Base-by-base conservation (phyloP, 1,140 invertebrate species). In the Drosophila mojavensis region DNA sequence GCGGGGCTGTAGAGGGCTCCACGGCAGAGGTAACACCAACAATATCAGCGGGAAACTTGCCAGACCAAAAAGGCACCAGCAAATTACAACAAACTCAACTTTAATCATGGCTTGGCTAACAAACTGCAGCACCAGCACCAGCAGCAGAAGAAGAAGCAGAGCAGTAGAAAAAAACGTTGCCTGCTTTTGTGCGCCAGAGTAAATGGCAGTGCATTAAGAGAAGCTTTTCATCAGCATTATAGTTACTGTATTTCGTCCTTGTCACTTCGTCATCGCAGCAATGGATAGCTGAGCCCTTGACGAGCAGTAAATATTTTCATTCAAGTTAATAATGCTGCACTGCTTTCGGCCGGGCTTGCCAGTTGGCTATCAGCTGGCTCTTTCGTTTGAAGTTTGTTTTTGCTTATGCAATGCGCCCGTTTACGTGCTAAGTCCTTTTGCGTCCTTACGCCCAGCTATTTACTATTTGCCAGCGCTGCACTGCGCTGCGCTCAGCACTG, bases 301-400 rank as follows among this genome's bases (percentile, higher is more conserved):
- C 82, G 79, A 71, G 62, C 83, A 86, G 84, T 89, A 89, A 89
- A 89, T 89, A 89, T 89, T 89, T 89, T 89, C 84, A 89, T 89
- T 89, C 81, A 84, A 89, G 84, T 89, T 89, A 89, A 89, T 89
- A 89, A 89, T 79, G 80, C 82, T 80, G 84, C 84, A 77, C 65
- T 79, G 76, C 61, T 78, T 66, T 61, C 80, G 78, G 81, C 71
- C 36, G 36, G 24, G 11, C 24, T 5, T 78, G 59, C 54, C 48
- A n/a, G 10, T 26, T 56, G 10, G 51, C 76, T 77, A 47, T 68
- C n/a, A 43, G 15, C 20, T 61, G 48, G n/a, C 45, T 53, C 15
- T 43, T 24, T 24, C 45, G 55, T 54, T 60, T 67, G 48, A 48
- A 53, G 60, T 63, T 70, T 75, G 36, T 73, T 86, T 77, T 82